phyloP scores from a whole-genome alignment of 2,888 invertebrate species.

The Dioctria rufipes region DNA sequence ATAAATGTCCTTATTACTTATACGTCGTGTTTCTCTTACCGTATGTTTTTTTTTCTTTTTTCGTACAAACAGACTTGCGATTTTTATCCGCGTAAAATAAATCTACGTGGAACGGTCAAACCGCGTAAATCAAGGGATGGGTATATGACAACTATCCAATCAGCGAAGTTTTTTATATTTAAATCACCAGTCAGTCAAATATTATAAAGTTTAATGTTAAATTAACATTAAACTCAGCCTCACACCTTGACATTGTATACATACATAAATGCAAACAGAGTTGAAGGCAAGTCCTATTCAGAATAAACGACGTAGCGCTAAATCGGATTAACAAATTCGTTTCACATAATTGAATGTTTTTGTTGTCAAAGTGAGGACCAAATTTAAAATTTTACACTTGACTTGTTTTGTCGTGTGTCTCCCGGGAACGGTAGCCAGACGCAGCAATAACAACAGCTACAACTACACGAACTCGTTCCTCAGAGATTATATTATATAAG shows the following conservation, averaged over 20 bases:
- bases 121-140: too few relatives aligned
- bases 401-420: conserved; percentile 66
- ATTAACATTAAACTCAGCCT: conserved; percentile 16
- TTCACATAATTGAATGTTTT: conserved; percentile 70
- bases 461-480: background rate
- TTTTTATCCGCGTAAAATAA: background rate
- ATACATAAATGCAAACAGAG: conserved; percentile 2
- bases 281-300: conserved; percentile 29
- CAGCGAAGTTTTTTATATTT: background rate
- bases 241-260: background rate
- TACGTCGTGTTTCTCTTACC: background rate
- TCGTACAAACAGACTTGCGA: background rate
- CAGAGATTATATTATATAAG: conserved; percentile 12
- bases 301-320: conserved; percentile 62
- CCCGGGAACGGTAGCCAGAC: conserved; percentile 16
- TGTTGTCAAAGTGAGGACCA: conserved; percentile 70
- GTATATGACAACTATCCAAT: too few relatives aligned
- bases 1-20: too few relatives aligned
- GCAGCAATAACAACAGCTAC: conserved; percentile 10
- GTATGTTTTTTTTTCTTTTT: too few relatives aligned
- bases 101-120: background rate
- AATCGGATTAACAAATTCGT: conserved; percentile 71
- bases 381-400: conserved; percentile 72
- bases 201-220: background rate
- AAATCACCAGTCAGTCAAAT: background rate